Evolutionary conservation across 2,888 invertebrate species (phyloP), one percentile per base, ranked within the genome.

Genomic region (Caenorhabditis sp.): DNA sequence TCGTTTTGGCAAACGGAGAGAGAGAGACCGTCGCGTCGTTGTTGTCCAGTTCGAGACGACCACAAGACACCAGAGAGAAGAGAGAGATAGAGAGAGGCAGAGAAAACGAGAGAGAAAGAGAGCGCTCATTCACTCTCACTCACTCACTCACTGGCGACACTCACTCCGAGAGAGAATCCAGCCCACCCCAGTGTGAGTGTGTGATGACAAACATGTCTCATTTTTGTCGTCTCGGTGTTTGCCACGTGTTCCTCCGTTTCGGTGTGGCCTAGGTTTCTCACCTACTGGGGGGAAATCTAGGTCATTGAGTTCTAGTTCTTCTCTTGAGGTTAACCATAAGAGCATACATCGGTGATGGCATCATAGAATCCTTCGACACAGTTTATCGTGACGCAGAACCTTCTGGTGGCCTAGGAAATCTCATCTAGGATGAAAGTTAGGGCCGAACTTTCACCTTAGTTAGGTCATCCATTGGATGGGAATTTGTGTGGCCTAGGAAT

Each of bases 131-230:
- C 70, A 22, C 73, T 81, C 75, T 24, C 80, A 12, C 59, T 68
- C 66, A 54, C 68, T 41, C 61, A 49, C 80, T 81, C 73, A 66
- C n/a, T n/a, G n/a, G n/a, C n/a, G n/a, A n/a, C 74, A 66, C 66
- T 47, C 47, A 35, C 49, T 26, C 64, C 38, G 63, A 8, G 54
- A 6, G 19, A 2, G 14, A 28, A 16, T 26, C 59, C 16, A 59
- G 38, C 68, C 35, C 22, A 14, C 44, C 12, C 6, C 7, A 31
- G 5, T 7, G 31, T 14, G n/a, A 22, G 5, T 19, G 38, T 38
- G 3, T 31, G 49, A 51, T 54, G 63, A 77, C 69, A 69, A 69
- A 63, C 68, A 73, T 68, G 58, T 70, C 59, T 28, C 64, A 5
- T 38, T 49, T 58, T 24, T 58, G 47, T 47, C n/a, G n/a, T n/a